A percentile compares a stretch with the other conserved stretches of the same genome.
Conservation (phyloP, 2,888 invertebrate species). For the Cataglyphis altisquamis region DNA sequence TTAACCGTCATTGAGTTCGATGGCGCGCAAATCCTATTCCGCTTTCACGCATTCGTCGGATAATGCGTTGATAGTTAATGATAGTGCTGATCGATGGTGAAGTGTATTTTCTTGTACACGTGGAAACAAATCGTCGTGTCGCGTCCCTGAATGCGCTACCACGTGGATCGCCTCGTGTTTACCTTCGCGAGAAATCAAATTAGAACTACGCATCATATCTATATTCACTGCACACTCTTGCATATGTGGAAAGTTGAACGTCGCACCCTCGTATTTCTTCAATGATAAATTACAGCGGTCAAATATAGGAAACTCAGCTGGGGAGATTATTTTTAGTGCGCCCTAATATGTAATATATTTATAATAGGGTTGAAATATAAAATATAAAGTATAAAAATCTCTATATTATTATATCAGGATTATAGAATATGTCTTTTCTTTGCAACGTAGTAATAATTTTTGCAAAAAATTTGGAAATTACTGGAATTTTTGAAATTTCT, state of each 20-base stretch:
- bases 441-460: neutral
- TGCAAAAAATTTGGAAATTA: neutral
- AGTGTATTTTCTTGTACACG: constrained; percentile 36
- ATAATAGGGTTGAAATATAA: neutral
- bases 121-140: constrained; percentile 18
- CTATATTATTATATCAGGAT: neutral
- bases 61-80: constrained; percentile 48
- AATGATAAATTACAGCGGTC: constrained; percentile 14
- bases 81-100: constrained; percentile 17
- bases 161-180: constrained; percentile 35
- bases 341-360: neutral
- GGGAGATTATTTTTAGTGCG: neutral
- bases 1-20: constrained; percentile 37
- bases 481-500: neutral
- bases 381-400: neutral
- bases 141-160: constrained; percentile 35
- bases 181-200: constrained; percentile 32
- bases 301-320: neutral
- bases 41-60: constrained; percentile 27
- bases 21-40: constrained; percentile 50
- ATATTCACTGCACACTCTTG: neutral
- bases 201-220: constrained; percentile 9
- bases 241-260: neutral
- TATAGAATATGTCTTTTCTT: neutral
- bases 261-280: neutral